phyloP scores from a whole-genome alignment of 1,140 invertebrate species.

The Bombus waltoni region DNA sequence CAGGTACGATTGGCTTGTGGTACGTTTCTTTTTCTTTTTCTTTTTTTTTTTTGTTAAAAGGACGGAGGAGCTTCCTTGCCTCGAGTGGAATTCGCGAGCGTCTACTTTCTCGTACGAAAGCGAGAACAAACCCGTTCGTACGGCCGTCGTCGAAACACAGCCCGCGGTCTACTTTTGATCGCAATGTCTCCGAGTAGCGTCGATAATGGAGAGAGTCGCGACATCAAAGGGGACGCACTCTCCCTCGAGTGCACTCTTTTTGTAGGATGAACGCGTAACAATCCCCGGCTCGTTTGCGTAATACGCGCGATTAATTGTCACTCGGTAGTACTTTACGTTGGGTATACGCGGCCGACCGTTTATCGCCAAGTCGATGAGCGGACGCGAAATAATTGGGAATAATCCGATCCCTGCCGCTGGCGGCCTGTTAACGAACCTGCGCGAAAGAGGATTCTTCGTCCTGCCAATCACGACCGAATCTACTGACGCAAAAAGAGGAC shows the following conservation, averaged over 20 bases:
- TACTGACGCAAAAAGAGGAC: neutral
- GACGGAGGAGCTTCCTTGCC: neutral
- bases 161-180: slow-evolving; percentile 70
- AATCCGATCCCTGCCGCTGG: slow-evolving; percentile 5
- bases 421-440: neutral
- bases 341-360: neutral
- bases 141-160: slow-evolving; percentile 19
- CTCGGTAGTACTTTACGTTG: neutral
- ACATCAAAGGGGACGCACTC: slow-evolving; percentile 24
- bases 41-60: too few species aligned
- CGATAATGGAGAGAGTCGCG: slow-evolving; percentile 47
- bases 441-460: slow-evolving; percentile 17
- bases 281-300: slow-evolving; percentile 31
- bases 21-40: too few species aligned
- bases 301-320: slow-evolving; percentile 48
- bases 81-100: neutral
- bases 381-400: slow-evolving; percentile 35
- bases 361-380: neutral
- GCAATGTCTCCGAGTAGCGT: slow-evolving; percentile 30
- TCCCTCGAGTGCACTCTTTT: slow-evolving; percentile 31
- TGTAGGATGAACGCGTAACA: slow-evolving; percentile 17
- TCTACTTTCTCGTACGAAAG: neutral
- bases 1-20: neutral
- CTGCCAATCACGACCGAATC: neutral
- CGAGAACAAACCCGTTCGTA: slow-evolving; percentile 9